phyloP scores from a whole-genome alignment of 2,113 vertebrate genomes.

The Lynx canadensis region DNA sequence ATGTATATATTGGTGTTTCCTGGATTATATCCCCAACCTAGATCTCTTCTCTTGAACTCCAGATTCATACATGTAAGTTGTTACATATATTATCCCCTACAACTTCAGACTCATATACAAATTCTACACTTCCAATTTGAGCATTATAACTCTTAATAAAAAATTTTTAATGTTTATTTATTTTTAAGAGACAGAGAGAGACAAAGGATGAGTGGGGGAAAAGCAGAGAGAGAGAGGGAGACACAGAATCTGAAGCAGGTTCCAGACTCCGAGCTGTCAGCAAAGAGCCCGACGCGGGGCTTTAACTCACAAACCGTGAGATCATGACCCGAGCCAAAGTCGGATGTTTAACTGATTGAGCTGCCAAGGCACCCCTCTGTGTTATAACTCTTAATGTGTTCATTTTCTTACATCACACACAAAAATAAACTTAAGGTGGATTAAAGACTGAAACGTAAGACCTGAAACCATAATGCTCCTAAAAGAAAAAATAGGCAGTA shows the following conservation, averaged over 20 bases:
- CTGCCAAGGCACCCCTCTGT: too few relatives aligned
- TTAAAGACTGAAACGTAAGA: background rate
- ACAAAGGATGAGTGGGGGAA: too few relatives aligned
- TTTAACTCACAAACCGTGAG: too few relatives aligned
- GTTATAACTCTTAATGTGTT: background rate
- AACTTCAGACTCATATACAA: background rate
- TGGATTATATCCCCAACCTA: background rate
- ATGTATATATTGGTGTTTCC: background rate
- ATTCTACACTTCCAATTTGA: background rate
- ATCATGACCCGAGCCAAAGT: too few relatives aligned
- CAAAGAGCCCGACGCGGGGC: too few relatives aligned
- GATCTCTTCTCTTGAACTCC: conserved; percentile 1
- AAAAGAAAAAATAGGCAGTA: background rate
- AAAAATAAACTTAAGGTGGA: background rate
- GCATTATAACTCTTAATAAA: background rate
- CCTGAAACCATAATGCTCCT: background rate
- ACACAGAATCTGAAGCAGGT: too few relatives aligned
- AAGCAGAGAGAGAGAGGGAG: too few relatives aligned
- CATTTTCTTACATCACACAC: background rate
- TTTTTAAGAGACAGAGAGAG: too few relatives aligned
- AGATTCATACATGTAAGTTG: background rate
- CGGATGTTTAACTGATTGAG: too few relatives aligned
- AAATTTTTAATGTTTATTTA: too few relatives aligned
- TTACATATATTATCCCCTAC: background rate
- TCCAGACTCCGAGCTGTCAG: too few relatives aligned